Evolutionary conservation across 2,888 invertebrate genomes (phyloP).

Genomic region (Oscheius onirici): DNA sequence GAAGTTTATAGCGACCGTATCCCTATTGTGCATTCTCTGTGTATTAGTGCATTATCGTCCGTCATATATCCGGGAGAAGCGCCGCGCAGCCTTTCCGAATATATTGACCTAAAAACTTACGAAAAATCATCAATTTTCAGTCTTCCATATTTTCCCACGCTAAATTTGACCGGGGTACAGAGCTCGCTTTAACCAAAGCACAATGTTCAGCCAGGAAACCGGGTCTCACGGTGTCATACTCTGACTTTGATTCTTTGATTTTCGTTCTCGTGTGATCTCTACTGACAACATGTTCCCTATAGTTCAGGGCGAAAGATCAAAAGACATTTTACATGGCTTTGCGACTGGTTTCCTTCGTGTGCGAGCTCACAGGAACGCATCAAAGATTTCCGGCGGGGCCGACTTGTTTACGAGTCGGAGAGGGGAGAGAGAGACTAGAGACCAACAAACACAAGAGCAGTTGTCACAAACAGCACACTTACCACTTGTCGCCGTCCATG

Average conservation of each 20-base stretch:
- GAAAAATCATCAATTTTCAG: too few relatives aligned
- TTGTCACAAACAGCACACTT: not conserved
- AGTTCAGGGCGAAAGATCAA: not conserved
- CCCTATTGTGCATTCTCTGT: too few relatives aligned
- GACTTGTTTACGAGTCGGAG: not conserved
- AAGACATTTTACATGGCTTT: not conserved
- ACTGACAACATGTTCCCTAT: not conserved
- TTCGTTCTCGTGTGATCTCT: not conserved
- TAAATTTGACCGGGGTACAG: not conserved
- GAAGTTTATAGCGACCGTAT: not conserved
- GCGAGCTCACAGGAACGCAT: not conserved
- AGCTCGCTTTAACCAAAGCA: too few relatives aligned
- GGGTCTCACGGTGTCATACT: too few relatives aligned
- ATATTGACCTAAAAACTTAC: too few relatives aligned
- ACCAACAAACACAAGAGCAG: not conserved
- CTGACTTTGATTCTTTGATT: too few relatives aligned
- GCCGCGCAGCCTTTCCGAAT: too few relatives aligned
- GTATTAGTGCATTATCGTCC: too few relatives aligned
- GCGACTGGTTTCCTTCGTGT: not conserved
- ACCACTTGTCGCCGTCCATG: slow-evolving; percentile 27
- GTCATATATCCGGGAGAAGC: too few relatives aligned
- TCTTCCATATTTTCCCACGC: too few relatives aligned
- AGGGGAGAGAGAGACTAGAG: not conserved
- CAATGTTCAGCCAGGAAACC: too few relatives aligned
- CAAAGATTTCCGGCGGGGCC: not conserved